Base-by-base conservation (phyloP, 2,113 vertebrate genomes). In the Chelonoidis abingdonii region DNA sequence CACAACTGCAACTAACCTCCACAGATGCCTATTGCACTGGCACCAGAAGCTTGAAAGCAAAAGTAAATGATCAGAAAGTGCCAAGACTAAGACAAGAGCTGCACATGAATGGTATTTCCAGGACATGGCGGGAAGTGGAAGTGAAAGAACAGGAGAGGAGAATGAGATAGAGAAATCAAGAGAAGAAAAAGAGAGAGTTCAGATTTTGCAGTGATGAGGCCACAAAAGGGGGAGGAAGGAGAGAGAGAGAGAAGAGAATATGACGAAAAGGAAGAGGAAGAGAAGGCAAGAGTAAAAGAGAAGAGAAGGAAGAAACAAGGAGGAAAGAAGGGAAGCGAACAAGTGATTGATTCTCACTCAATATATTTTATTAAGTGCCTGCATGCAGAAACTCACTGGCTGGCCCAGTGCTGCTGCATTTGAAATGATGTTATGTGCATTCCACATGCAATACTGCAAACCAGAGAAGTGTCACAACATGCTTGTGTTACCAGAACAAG, bases 1-100 rank as follows among this genome's bases (percentile, higher is more conserved):
- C 53, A 22, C 9, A 4, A 19, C 38, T 76, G 27, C 27, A 27
- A 7, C 0, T 1, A 84, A 38, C n/a, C 29, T n/a, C 0, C 0
- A 82, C 52, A 59, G 0, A 0, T 44, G 83, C 44, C 19, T 35
- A 57, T 35, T 41, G 14, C 8, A 59, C n/a, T 17, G 41, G 5
- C 22, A 31, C 8, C 53, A 3, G 0, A 78, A 76, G 27, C 21
- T 47, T 82, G 50, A 24, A 3, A 59, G 57, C 57, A 59, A 59
- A 59, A 27, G 29, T 5, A 11, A 25, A 59, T 59, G 0, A 1
- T 1, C 72, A 86, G 83, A 22, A 27, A 53, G 0, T 31, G 54
- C 83, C 84, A 38, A 72, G 17, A 90, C 79, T 44, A 3, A 2
- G 22, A 44, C 31, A 38, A 72, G 7, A 35, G 13, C 35, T 47